Conservation (phyloP, 2,113 vertebrate species). For the Bos indicus region DNA sequence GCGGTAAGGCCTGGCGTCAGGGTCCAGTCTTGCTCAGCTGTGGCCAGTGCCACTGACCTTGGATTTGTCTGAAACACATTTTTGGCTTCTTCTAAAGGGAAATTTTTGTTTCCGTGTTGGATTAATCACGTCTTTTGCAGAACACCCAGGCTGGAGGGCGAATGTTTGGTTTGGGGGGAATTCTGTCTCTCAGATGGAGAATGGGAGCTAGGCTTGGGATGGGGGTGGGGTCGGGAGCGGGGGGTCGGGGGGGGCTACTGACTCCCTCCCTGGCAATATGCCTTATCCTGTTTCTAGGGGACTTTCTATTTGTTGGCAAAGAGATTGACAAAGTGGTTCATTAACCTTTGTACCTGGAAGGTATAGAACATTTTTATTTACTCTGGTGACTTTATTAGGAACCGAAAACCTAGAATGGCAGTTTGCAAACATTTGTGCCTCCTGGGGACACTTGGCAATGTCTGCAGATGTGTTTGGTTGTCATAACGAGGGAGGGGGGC, state of each 20-base stretch:
- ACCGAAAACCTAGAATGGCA: neutral
- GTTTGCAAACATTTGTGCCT: neutral
- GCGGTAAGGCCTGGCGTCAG: accelerated
- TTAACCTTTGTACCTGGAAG: neutral
- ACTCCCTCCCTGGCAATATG: neutral
- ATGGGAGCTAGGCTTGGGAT: neutral
- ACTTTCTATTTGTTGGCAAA: neutral
- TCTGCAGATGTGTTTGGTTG: neutral
- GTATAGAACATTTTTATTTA: neutral
- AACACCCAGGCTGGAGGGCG: neutral
- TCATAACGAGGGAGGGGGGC: accelerated
- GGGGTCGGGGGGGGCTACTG: accelerated
- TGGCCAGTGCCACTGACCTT: neutral
- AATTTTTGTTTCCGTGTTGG: neutral
- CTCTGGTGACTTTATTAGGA: neutral
- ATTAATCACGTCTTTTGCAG: neutral
- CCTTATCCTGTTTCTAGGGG: neutral
- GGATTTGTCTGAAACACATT: neutral
- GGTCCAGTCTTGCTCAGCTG: neutral
- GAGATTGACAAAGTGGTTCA: neutral
- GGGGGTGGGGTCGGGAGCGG: accelerated
- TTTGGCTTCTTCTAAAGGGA: neutral
- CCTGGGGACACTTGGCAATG: accelerated
- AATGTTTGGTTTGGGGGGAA: neutral
- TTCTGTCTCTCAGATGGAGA: neutral